Conservation (phyloP, 2,797 vertebrate genomes). For the Heterohyrax brucei region DNA sequence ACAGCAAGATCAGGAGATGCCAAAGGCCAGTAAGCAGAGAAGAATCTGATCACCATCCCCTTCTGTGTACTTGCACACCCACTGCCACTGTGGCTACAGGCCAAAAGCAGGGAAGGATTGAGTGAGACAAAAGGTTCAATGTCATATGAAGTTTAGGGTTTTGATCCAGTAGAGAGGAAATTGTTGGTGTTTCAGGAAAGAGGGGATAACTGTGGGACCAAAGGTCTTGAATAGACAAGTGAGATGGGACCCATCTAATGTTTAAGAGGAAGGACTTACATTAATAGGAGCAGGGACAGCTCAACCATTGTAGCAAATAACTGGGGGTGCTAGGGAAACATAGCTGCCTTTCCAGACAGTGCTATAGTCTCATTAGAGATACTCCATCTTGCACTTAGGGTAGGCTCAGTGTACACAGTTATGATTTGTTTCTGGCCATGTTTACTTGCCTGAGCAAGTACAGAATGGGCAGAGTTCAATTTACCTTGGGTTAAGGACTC, state of each 20-base stretch:
- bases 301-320: fast-evolving
- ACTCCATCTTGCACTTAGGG: not conserved
- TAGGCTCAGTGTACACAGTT: not conserved
- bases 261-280: not conserved
- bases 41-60: fast-evolving
- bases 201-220: not conserved
- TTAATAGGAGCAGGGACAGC: not conserved
- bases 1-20: not conserved
- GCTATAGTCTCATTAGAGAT: not conserved
- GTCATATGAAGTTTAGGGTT: not conserved
- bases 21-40: fast-evolving
- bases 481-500: not conserved
- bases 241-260: not conserved
- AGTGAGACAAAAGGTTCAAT: not conserved
- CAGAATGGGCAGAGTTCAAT: not conserved
- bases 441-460: not conserved
- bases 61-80: no score
- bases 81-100: not conserved
- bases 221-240: not conserved
- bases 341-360: not conserved
- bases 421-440: not conserved
- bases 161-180: not conserved
- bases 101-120: not conserved
- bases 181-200: not conserved
- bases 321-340: no score